Conservation (phyloP, 2,113 vertebrate species). For the Opisthocomus hoazin region DNA sequence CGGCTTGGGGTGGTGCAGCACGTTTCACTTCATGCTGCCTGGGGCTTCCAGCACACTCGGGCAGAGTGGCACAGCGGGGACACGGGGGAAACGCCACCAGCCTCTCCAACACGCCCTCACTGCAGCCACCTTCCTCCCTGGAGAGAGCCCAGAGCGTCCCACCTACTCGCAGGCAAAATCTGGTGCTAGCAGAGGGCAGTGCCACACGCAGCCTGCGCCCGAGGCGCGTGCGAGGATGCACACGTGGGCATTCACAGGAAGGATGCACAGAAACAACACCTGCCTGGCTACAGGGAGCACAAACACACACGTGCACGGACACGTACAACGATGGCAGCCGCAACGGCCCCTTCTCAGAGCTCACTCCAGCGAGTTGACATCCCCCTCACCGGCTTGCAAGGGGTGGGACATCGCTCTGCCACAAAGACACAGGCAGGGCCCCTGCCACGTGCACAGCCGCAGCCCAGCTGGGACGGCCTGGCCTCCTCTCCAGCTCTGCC, state of each 20-base stretch:
- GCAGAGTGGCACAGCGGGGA: not conserved
- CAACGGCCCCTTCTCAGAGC: not conserved
- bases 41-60: not conserved
- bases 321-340: rapidly evolving
- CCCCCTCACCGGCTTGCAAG: not conserved
- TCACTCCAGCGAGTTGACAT: not conserved
- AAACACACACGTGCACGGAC: not conserved
- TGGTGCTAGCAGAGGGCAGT: not conserved
- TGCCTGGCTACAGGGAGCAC: not conserved
- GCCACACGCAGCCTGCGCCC: not conserved
- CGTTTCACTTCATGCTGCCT: not conserved
- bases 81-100: rapidly evolving
- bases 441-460: not conserved
- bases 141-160: not conserved
- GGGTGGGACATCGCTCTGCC: not conserved
- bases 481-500: constrained; percentile 13
- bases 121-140: not conserved
- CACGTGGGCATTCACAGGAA: rapidly evolving
- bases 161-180: not conserved
- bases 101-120: not conserved
- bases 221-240: not conserved
- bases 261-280: rapidly evolving
- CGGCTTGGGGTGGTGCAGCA: not conserved
- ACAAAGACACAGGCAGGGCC: not conserved
- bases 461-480: constrained; percentile 14